Evolutionary conservation across 2,888 invertebrate species (phyloP).

Genomic region (Drosophila subquinaria): DNA sequence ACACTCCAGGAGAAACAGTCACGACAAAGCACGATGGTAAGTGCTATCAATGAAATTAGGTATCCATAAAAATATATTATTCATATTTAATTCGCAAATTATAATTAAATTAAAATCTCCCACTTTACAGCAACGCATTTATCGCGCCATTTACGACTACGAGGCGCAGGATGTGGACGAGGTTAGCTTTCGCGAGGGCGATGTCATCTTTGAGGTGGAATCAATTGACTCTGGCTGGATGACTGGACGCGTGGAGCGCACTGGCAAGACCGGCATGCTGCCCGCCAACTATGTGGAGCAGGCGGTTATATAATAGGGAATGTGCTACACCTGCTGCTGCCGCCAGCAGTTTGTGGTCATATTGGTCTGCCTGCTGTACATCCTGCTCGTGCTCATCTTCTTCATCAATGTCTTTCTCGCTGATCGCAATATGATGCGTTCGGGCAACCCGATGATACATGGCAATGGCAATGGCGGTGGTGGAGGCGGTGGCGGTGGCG

Average conservation of each 20-base stretch:
- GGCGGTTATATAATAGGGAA: slow-evolving; percentile 88
- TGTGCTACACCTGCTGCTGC: slow-evolving; percentile 83
- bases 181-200: slow-evolving; percentile 97
- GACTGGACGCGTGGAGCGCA: slow-evolving; percentile 97
- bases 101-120: too few species aligned
- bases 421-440: slow-evolving; percentile 74
- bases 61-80: too few species aligned
- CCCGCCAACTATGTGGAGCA: slow-evolving; percentile 99
- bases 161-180: slow-evolving; percentile 98
- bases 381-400: slow-evolving; percentile 81
- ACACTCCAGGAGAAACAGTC: slow-evolving; percentile 68
- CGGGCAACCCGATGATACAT: slow-evolving; percentile 45
- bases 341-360: slow-evolving; percentile 84
- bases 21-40: slow-evolving; percentile 75
- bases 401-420: slow-evolving; percentile 81
- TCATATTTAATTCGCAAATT: too few species aligned
- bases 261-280: slow-evolving; percentile 97
- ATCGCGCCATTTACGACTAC: slow-evolving; percentile 98
- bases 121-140: slow-evolving; percentile 88
- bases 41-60: slow-evolving; percentile 19
- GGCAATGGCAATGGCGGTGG: slow-evolving; percentile 29
- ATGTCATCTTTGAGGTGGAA: slow-evolving; percentile 96
- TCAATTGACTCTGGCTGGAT: slow-evolving; percentile 99
- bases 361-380: slow-evolving; percentile 82
- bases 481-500: too few species aligned